Conservation (phyloP, 2,113 vertebrate genomes). For the Channa argus region DNA sequence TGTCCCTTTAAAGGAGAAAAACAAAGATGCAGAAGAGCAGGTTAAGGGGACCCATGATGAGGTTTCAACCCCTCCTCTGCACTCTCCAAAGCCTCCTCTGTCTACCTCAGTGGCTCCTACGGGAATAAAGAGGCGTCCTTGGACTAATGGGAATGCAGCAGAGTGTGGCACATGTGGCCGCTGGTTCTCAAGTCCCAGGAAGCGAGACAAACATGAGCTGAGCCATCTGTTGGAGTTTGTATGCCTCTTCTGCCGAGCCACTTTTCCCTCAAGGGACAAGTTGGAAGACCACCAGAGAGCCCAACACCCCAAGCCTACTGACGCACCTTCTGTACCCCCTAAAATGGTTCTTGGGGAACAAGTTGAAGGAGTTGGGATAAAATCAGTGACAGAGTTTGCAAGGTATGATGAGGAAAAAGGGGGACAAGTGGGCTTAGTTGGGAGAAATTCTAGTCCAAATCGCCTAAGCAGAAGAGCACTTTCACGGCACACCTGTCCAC, state of each 20-base stretch:
- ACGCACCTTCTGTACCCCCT: slow-evolving; percentile 50
- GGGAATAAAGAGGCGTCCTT: slow-evolving; percentile 72
- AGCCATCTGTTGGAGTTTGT: slow-evolving; percentile 86
- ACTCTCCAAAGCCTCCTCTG: slow-evolving; percentile 64
- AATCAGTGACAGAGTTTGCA: slow-evolving; percentile 59
- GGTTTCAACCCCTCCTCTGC: slow-evolving; percentile 51
- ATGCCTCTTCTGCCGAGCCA: slow-evolving; percentile 82
- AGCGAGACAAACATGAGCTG: slow-evolving; percentile 89
- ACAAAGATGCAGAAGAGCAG: slow-evolving; percentile 57
- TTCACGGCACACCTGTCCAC: slow-evolving; percentile 86
- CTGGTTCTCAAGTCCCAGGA: slow-evolving; percentile 86
- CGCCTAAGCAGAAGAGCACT: slow-evolving; percentile 86
- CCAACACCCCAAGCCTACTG: slow-evolving; percentile 79
- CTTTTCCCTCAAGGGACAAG: slow-evolving; percentile 82
- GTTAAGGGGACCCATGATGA: slow-evolving; percentile 43
- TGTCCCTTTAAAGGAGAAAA: slow-evolving; percentile 56
- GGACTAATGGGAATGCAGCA: slow-evolving; percentile 82
- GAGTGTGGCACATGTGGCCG: slow-evolving; percentile 88
- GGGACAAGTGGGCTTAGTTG: slow-evolving; percentile 27
- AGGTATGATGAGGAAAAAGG: slow-evolving; percentile 68
- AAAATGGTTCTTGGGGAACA: slow-evolving; percentile 53
- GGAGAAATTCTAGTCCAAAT: slow-evolving; percentile 62
- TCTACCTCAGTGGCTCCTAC: slow-evolving; percentile 66
- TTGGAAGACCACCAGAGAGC: slow-evolving; percentile 85
- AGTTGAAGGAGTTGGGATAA: slow-evolving; percentile 39